phyloP scores from a whole-genome alignment of 2,888 invertebrate species.

The Epinotia demarniana region DNA sequence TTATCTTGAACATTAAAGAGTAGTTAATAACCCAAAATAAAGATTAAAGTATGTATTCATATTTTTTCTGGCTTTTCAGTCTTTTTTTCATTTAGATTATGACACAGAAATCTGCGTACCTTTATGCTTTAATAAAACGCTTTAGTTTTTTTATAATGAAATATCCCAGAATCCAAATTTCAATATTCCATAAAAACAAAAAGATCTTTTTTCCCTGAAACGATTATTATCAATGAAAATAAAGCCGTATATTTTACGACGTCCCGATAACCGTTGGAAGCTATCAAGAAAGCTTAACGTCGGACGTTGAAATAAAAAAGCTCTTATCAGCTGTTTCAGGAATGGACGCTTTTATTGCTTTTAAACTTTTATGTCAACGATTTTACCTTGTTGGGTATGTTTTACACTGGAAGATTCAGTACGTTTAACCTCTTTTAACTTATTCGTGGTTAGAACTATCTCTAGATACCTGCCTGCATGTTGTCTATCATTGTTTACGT shows the following conservation, averaged over 20 bases:
- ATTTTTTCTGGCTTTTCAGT: no score
- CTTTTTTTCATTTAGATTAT: no score
- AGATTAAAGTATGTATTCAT: no score
- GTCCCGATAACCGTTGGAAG: slow-evolving; percentile 36
- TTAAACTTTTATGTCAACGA: slow-evolving; percentile 48
- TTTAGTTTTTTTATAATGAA: neutral
- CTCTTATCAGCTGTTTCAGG: slow-evolving; percentile 48
- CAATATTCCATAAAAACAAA: slow-evolving; percentile 9
- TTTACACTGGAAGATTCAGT: slow-evolving; percentile 16
- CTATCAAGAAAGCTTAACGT: slow-evolving; percentile 44
- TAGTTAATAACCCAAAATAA: no score
- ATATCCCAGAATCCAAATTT: neutral
- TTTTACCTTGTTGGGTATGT: slow-evolving; percentile 21
- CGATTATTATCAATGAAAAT: slow-evolving; percentile 40
- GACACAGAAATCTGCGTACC: no score
- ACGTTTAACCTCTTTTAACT: neutral
- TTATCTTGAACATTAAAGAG: no score
- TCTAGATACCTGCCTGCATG: no score
- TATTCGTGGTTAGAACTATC: neutral
- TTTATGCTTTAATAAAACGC: neutral
- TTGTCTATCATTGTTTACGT: no score
- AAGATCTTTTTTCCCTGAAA: slow-evolving; percentile 18
- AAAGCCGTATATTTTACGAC: slow-evolving; percentile 40
- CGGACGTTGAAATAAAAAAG: slow-evolving; percentile 47
- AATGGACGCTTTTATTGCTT: slow-evolving; percentile 47